Evolutionary conservation across 2,113 vertebrate species (phyloP).

Genomic region (Alligator sinensis): DNA sequence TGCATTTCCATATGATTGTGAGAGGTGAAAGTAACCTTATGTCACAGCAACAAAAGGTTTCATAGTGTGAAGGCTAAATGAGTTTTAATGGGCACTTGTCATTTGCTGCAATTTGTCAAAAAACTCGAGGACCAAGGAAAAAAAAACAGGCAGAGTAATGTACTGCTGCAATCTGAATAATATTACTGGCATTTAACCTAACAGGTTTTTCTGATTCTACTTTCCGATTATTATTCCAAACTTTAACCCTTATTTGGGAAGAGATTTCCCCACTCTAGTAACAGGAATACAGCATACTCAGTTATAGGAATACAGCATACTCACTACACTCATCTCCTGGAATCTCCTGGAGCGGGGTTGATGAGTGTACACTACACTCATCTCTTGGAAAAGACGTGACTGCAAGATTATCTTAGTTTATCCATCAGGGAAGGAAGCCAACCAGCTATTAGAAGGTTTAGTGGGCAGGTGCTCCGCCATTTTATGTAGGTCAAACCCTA

Average conservation of each 20-base stretch:
- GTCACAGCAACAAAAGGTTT: background rate
- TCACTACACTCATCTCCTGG: background rate
- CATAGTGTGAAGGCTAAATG: constrained; percentile 9
- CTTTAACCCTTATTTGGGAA: background rate
- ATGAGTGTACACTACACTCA: background rate
- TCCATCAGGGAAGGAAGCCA: background rate
- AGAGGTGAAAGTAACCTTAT: background rate
- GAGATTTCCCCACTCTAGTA: background rate
- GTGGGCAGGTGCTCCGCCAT: background rate
- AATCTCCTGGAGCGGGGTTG: too few species aligned
- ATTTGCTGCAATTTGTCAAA: constrained; percentile 13
- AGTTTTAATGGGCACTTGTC: constrained; percentile 48
- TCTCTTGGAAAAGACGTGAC: background rate
- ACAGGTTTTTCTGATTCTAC: background rate
- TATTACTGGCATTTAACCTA: background rate
- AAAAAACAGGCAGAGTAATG: background rate
- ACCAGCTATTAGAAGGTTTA: background rate
- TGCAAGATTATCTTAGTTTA: background rate
- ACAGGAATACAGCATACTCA: background rate
- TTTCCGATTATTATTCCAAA: background rate
- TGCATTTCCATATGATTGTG: background rate
- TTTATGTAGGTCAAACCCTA: background rate
- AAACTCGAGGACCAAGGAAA: background rate
- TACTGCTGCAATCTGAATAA: background rate
- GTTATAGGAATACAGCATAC: background rate